Conservation (phyloP, 1,140 invertebrate genomes). For the Teleogryllus occipitalis region DNA sequence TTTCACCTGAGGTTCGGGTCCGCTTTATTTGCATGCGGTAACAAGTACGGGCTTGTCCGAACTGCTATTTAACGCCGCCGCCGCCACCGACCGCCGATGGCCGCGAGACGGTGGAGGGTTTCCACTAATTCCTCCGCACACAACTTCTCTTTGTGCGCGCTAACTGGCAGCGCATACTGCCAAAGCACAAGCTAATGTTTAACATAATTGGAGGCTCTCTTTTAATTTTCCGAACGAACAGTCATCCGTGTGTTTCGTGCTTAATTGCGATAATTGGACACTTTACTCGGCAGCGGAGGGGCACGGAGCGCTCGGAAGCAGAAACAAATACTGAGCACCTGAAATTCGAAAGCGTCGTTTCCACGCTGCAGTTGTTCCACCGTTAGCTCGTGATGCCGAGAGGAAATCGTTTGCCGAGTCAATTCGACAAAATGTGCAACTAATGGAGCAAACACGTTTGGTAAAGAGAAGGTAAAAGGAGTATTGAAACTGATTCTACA, state of each 20-base stretch:
- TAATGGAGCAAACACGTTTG: neutral
- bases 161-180: neutral
- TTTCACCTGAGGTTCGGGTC: neutral
- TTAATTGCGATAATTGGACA: conserved; percentile 5
- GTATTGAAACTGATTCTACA: too few species aligned
- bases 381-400: neutral
- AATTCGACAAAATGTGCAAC: neutral
- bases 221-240: neutral
- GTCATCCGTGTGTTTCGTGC: neutral
- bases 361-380: neutral
- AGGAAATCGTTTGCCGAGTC: neutral
- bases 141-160: neutral
- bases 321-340: neutral
- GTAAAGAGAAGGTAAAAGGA: too few species aligned
- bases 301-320: neutral
- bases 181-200: neutral
- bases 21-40: neutral
- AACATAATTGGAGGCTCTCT: conserved; percentile 4
- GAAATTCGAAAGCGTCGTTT: neutral
- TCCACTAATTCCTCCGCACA: neutral
- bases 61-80: neutral
- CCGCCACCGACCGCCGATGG: neutral
- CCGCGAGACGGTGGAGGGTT: neutral
- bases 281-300: neutral
- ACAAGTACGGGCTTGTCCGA: neutral